Percentiles rank a stretch among this genome's conserved stretches.
These are phyloP conservation scores for Dasypolia templi DNA, from an alignment of 2,888 invertebrate genomes.

Conservation along the genomic window DNA sequence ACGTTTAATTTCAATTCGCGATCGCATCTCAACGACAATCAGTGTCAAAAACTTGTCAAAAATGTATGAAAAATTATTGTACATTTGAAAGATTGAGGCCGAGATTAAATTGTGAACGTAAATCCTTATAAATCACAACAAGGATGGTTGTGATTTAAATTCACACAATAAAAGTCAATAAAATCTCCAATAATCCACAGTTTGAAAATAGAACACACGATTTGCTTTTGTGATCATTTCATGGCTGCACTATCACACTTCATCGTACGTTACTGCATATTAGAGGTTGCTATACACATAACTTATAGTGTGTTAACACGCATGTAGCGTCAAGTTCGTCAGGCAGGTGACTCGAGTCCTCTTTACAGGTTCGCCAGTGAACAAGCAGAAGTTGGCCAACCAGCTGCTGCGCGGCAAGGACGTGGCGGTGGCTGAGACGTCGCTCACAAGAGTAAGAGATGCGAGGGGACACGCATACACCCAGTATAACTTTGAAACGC, in stretches of 20 bases:
- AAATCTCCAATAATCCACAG: conserved; percentile 14
- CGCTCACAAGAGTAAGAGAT: conserved; percentile 94
- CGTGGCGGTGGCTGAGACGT: conserved; percentile 94
- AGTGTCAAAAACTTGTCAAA: too few species aligned
- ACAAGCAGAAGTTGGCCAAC: conserved; percentile 95
- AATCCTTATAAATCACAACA: too few species aligned
- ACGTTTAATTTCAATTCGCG: too few species aligned
- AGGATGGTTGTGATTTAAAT: background rate
- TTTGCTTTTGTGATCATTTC: conserved; percentile 39
- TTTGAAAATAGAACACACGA: conserved; percentile 1
- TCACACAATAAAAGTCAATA: background rate
- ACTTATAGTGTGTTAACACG: conserved; percentile 26
- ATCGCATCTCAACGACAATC: too few species aligned
- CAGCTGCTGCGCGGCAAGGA: conserved; percentile 93
- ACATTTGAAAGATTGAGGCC: too few species aligned
- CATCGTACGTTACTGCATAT: conserved; percentile 26
- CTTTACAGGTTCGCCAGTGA: conserved; percentile 94
- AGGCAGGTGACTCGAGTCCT: conserved; percentile 78
- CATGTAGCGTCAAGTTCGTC: conserved; percentile 62
- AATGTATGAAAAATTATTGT: too few species aligned
- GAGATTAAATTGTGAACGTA: too few species aligned
- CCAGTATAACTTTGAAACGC: conserved; percentile 84
- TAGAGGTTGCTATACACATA: conserved; percentile 20
- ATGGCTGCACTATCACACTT: conserved; percentile 19
- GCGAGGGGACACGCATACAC: conserved; percentile 73